These are phyloP conservation scores for Chrysomallon squamiferum DNA, from an alignment of 1,140 invertebrate genomes.

Conservation along the genomic window DNA sequence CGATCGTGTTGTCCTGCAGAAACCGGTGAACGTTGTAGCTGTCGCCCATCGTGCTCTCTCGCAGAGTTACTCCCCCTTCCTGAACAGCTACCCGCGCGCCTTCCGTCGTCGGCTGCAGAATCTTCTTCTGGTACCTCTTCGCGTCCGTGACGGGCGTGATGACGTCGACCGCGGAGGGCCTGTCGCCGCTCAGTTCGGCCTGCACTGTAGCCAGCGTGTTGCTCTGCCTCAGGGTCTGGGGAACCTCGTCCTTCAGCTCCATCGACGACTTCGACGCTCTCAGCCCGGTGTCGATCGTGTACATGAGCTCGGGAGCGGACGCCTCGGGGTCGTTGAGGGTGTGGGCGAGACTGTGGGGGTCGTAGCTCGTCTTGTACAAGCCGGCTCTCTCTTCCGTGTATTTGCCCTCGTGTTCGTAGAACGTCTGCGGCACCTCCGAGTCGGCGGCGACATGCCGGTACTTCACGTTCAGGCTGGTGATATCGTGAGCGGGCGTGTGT, in stretches of 20 bases:
- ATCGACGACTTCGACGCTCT: constrained; percentile 47
- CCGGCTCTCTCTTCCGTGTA: constrained; percentile 59
- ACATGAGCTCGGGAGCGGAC: constrained; percentile 43
- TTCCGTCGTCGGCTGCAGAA: constrained; percentile 17
- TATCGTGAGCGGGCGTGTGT: constrained; percentile 45
- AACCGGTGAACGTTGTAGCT: constrained; percentile 60
- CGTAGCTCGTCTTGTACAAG: constrained; percentile 58
- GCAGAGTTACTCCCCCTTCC: constrained; percentile 50
- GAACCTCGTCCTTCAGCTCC: constrained; percentile 40
- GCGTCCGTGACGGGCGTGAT: constrained; percentile 30
- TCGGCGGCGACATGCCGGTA: constrained; percentile 22
- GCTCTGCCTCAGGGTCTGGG: constrained; percentile 36
- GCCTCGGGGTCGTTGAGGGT: constrained; percentile 42
- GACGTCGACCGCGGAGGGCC: constrained; percentile 29
- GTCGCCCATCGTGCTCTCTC: constrained; percentile 51
- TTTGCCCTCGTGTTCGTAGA: constrained; percentile 56
- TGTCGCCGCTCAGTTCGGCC: constrained; percentile 37
- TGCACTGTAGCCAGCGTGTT: constrained; percentile 22
- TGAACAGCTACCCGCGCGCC: constrained; percentile 9
- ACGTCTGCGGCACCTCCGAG: constrained; percentile 47
- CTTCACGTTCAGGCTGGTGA: constrained; percentile 45
- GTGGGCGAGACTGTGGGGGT: constrained; percentile 46
- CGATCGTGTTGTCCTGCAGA: constrained; percentile 55
- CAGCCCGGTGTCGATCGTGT: constrained; percentile 48
- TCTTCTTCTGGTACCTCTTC: constrained; percentile 33